Conservation (phyloP, 2,888 invertebrate species). For the Archips crataeganus region DNA sequence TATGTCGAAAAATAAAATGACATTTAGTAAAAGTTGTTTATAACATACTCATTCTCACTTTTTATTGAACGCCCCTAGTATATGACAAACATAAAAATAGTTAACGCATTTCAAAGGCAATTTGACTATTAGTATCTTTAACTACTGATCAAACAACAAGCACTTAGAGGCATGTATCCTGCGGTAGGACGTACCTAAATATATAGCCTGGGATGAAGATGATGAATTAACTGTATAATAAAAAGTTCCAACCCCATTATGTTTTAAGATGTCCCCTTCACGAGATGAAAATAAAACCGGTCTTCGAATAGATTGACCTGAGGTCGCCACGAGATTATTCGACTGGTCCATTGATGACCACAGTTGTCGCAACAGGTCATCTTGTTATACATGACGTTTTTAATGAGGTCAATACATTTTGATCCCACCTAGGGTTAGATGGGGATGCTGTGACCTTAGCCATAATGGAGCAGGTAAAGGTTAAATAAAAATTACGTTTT, state of each 20-base stretch:
- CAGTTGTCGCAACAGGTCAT: background rate
- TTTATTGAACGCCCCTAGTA: too few species aligned
- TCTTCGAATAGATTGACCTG: background rate
- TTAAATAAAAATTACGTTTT: background rate
- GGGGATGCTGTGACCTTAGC: constrained; percentile 45
- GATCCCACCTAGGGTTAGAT: constrained; percentile 18
- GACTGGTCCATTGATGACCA: constrained; percentile 5
- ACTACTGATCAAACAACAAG: too few species aligned
- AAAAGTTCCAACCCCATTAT: background rate
- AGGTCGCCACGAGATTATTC: constrained; percentile 10
- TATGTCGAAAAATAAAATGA: too few species aligned
- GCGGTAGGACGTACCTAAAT: too few species aligned
- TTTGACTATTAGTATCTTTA: too few species aligned
- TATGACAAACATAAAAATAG: too few species aligned
- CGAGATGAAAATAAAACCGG: constrained; percentile 29
- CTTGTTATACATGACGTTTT: background rate
- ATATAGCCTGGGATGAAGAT: too few species aligned
- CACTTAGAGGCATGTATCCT: too few species aligned
- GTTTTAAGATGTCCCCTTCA: constrained; percentile 2
- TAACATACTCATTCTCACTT: too few species aligned
- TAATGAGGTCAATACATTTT: constrained; percentile 44
- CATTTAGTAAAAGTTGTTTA: too few species aligned
- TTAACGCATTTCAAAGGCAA: too few species aligned
- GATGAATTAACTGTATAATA: background rate
- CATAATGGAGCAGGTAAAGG: constrained; percentile 1